Base-by-base conservation (phyloP, 2,888 invertebrate genomes). In the Herminia tarsipennalis region DNA sequence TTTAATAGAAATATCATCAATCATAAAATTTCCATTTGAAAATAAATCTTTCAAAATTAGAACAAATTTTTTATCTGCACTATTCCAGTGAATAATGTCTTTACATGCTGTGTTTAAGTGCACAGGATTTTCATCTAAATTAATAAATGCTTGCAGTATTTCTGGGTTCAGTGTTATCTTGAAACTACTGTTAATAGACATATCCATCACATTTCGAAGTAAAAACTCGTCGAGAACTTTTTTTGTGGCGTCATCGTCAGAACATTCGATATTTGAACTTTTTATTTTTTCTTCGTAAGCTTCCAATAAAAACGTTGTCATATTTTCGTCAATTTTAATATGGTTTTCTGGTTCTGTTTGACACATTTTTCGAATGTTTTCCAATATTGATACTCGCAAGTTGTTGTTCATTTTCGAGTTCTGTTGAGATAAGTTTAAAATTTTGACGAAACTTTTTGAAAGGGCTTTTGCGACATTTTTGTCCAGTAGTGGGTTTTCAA, bases 381-480 rank as follows among this genome's bases (percentile, higher is more conserved):
- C 75, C 9, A 90, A 48, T 39, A 88, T 70, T 5, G 82, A 72
- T 8, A 70, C 38, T 5, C 86, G 71, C 34, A 88, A 53, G 45
- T 80, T 85, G 34, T 73, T 80, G 45, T 83, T 83, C 1, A 77
- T 56, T 29, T 73, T 78, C 1, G 74, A 66, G 55, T 75, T 80
- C 43, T 76, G 70, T 36, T 74, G 67, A 8, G 85, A 77, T 18
- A 76, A 59, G 3, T 72, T 73, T 1, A 90, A 69, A 35, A 88
- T 81, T 54, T 83, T 83, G 1, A 90, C 69, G 40, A 88, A 83
- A 67, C 86, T 86, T 52, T 75, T 86, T 1, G 89, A 77, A 12
- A 89, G 65, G 3, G 78, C 76, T 27, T 63, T 66, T 0, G 88
- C 78, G 1, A 88, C 82, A 22, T 81, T 78, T 66, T 60, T 76